Conservation (phyloP, 2,888 invertebrate species). For the Nomada fucata region DNA sequence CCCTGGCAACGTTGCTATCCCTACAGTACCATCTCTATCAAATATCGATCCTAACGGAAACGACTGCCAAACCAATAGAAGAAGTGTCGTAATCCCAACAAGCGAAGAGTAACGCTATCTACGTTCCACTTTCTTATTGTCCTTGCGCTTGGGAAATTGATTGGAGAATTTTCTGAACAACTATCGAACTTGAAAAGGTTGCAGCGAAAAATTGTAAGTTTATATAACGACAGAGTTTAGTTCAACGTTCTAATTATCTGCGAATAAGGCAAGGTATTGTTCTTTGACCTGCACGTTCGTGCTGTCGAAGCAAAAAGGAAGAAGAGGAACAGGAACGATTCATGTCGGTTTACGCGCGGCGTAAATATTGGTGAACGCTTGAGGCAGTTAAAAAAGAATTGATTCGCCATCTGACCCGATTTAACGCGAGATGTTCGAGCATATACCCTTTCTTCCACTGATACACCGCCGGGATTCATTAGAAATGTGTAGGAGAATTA, state of each 20-base stretch:
- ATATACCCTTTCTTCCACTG: not conserved
- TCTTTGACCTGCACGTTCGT: not conserved
- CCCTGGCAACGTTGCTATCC: not conserved
- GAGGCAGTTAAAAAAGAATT: not conserved
- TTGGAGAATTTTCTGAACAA: too few species aligned
- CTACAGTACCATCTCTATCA: not conserved
- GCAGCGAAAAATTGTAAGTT: too few species aligned
- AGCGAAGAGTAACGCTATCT: too few species aligned
- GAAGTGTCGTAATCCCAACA: too few species aligned
- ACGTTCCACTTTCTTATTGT: too few species aligned
- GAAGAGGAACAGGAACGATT: not conserved
- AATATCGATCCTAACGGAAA: conserved; percentile 14
- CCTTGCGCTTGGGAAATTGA: too few species aligned
- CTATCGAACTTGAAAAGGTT: too few species aligned
- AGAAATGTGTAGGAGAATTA: conserved; percentile 53
- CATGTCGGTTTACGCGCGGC: not conserved
- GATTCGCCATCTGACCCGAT: conserved; percentile 18
- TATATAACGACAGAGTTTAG: too few species aligned
- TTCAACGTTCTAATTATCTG: too few species aligned
- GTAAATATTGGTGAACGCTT: conserved; percentile 12
- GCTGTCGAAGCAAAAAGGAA: not conserved
- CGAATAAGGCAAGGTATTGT: too few species aligned
- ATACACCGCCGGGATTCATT: conserved; percentile 32
- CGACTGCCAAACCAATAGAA: not conserved
- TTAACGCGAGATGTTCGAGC: conserved; percentile 9